phyloP scores from a whole-genome alignment of 2,888 invertebrate genomes.

The Ischnura elegans region DNA sequence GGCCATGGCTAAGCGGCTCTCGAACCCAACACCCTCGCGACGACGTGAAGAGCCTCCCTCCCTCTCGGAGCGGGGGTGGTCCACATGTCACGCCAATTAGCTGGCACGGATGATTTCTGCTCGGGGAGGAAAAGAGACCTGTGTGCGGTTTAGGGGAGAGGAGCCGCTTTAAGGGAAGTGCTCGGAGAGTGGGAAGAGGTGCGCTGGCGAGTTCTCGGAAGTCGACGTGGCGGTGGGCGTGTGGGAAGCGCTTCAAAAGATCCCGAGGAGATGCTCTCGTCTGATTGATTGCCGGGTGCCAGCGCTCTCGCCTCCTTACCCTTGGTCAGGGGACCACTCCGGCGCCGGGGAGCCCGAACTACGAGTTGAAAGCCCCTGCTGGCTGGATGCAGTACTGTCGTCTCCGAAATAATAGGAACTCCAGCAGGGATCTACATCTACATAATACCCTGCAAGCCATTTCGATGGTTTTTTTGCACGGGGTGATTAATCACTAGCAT shows the following conservation, averaged over 20 bases:
- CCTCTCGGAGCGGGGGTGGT: not conserved
- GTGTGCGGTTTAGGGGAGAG: not conserved
- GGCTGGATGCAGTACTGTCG: not conserved
- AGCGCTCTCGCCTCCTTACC: not conserved
- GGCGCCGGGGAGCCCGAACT: not conserved
- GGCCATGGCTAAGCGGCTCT: not conserved
- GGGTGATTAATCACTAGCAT: too few relatives aligned
- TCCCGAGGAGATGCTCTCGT: not conserved
- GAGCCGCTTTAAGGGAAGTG: not conserved
- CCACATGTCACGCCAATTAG: conserved; percentile 38
- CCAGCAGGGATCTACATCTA: too few relatives aligned
- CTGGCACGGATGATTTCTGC: conserved; percentile 27
- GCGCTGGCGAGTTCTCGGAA: not conserved
- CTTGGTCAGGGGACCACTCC: not conserved
- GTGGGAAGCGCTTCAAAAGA: not conserved
- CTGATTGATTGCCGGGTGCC: conserved; percentile 20
- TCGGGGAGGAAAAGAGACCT: not conserved
- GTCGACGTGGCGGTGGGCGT: not conserved
- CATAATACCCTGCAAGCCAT: too few relatives aligned
- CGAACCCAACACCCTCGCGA: conserved; percentile 2
- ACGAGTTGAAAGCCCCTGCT: not conserved
- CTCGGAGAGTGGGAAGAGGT: not conserved
- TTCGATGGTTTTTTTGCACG: too few relatives aligned
- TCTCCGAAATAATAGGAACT: too few relatives aligned
- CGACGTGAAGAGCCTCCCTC: not conserved